Evolutionary conservation across 2,797 vertebrate genomes (phyloP).

Genomic region (Cercopithecus hamlyni): DNA sequence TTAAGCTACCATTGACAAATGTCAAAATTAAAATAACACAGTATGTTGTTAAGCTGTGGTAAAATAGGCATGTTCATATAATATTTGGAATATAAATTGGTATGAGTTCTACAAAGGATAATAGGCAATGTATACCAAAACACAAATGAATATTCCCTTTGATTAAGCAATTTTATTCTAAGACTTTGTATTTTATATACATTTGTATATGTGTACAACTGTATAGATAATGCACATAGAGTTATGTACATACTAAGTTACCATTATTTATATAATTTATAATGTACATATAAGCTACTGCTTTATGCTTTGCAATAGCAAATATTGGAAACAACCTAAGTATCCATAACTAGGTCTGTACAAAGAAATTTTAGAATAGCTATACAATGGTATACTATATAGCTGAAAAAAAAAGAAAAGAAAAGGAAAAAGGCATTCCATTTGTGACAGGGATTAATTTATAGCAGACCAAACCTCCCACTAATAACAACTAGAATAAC

Average conservation of each 20-base stretch:
- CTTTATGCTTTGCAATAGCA: neutral
- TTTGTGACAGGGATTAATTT: neutral
- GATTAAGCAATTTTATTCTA: neutral
- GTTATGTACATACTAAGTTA: no score
- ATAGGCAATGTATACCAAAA: slow-evolving; percentile 18
- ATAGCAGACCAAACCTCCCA: neutral
- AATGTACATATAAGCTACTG: neutral
- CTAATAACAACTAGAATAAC: neutral
- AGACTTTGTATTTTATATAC: neutral
- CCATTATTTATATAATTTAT: neutral
- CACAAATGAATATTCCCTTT: neutral
- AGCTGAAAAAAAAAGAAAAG: neutral
- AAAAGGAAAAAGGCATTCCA: neutral
- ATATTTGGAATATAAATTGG: slow-evolving; percentile 7
- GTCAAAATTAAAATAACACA: slow-evolving; percentile 41
- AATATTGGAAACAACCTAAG: neutral
- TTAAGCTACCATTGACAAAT: slow-evolving; percentile 40
- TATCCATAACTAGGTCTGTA: neutral
- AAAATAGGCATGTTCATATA: neutral
- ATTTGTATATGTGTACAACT: neutral
- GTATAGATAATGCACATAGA: no score
- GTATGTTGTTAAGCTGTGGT: neutral
- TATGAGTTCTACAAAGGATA: neutral
- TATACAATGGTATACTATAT: neutral
- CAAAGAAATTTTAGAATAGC: neutral